A percentile compares a stretch with the other conserved stretches of the same genome.
phyloP scores from a whole-genome alignment of 2,113 vertebrate genomes.

The Brachirus orientalis region DNA sequence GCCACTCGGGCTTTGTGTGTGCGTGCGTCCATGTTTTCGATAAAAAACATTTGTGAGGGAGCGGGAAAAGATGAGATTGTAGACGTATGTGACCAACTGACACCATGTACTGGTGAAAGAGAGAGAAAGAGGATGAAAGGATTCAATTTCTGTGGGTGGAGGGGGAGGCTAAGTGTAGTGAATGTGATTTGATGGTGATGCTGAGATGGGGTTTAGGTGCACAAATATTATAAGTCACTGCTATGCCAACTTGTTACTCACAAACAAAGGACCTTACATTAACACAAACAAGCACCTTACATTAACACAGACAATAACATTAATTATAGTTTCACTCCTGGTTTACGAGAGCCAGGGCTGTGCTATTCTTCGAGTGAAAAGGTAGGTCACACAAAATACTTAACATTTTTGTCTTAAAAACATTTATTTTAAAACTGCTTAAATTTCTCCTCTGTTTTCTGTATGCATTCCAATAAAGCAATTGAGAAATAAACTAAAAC shows the following conservation, averaged over 20 bases:
- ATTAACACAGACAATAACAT: too few relatives aligned
- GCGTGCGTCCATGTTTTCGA: conserved; percentile 32
- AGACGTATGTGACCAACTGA: conserved; percentile 67
- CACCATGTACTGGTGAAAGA: conserved; percentile 23
- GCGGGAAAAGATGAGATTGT: conserved; percentile 62
- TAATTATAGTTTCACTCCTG: too few relatives aligned
- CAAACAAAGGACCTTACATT: conserved; percentile 14
- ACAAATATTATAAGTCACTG: conserved; percentile 80
- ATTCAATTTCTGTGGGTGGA: conserved; percentile 60
- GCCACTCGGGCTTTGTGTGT: conserved; percentile 10
- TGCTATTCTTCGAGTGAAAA: too few relatives aligned
- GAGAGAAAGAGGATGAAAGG: conserved; percentile 44
- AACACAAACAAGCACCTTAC: too few relatives aligned
- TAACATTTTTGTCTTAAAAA: too few relatives aligned
- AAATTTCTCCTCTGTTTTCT: too few relatives aligned
- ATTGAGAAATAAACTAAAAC: too few relatives aligned
- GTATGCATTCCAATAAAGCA: too few relatives aligned
- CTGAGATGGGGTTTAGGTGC: conserved; percentile 69
- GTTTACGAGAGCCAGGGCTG: too few relatives aligned
- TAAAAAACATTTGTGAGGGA: conserved; percentile 38
- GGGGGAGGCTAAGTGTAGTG: conserved; percentile 65
- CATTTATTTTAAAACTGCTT: too few relatives aligned
- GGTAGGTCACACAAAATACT: too few relatives aligned
- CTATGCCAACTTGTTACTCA: conserved; percentile 68
- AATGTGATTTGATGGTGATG: conserved; percentile 76